Percentiles rank a stretch among this genome's conserved stretches.
Evolutionary conservation across 1,140 invertebrate genomes (phyloP).

Genomic region (Vanessa atalanta): DNA sequence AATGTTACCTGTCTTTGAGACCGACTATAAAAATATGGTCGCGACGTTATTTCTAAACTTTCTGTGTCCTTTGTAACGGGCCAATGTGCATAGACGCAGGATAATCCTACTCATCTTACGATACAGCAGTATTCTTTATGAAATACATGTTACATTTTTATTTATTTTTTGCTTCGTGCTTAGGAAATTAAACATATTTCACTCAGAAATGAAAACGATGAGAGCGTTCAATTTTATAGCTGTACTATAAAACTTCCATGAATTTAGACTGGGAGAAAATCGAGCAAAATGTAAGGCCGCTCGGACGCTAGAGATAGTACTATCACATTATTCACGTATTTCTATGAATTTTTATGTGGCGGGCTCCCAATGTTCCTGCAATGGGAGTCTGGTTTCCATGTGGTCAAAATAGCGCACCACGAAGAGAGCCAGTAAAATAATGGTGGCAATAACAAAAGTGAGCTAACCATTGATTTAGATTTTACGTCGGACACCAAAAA

Average conservation of each 20-base stretch:
- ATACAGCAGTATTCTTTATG: background rate
- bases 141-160: background rate
- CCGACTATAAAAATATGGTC: slow-evolving; percentile 19
- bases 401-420: slow-evolving; percentile 53
- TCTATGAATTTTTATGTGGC: slow-evolving; percentile 65
- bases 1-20: slow-evolving; percentile 35
- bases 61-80: slow-evolving; percentile 25
- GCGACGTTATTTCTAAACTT: slow-evolving; percentile 45
- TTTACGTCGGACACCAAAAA: slow-evolving; percentile 68
- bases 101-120: slow-evolving; percentile 16
- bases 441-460: slow-evolving; percentile 74
- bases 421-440: slow-evolving; percentile 55
- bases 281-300: slow-evolving; percentile 40
- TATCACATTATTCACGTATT: slow-evolving; percentile 36
- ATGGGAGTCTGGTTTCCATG: slow-evolving; percentile 45
- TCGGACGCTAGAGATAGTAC: slow-evolving; percentile 38
- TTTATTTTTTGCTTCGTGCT: slow-evolving; percentile 28
- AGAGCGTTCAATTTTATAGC: slow-evolving; percentile 44
- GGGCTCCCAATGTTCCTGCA: slow-evolving; percentile 34
- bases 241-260: slow-evolving; percentile 42
- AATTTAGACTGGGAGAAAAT: slow-evolving; percentile 45
- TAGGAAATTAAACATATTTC: slow-evolving; percentile 33
- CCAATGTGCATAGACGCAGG: slow-evolving; percentile 13
- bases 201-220: slow-evolving; percentile 27
- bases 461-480: slow-evolving; percentile 77